Percentiles rank a stretch among this genome's conserved stretches.
Evolutionary conservation across 2,113 vertebrate species (phyloP).

Genomic region (Scomber colias): DNA sequence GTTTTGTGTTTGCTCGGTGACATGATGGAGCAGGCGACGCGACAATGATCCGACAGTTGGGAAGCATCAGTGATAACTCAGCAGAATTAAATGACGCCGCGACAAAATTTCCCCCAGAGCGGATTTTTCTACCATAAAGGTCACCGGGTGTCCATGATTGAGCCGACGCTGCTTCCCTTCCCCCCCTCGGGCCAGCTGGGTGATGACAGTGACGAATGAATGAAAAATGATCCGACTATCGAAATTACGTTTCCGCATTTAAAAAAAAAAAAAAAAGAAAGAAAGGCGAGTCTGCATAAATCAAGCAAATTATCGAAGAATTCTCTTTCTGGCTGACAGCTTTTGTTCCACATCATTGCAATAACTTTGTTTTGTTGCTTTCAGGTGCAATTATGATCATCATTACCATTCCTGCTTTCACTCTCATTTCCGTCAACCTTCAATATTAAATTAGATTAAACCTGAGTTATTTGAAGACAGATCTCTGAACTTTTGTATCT

Average conservation of each 20-base stretch:
- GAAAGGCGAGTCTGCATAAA: conserved; percentile 5
- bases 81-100: conserved; percentile 23
- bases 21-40: not conserved
- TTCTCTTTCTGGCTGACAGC: conserved; percentile 6
- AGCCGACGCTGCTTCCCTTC: not conserved
- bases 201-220: conserved; percentile 33
- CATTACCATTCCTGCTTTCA: conserved; percentile 10
- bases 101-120: not conserved
- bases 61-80: not conserved
- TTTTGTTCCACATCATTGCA: not conserved
- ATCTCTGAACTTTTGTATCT: not conserved
- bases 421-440: conserved; percentile 18
- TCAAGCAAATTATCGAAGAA: conserved; percentile 1
- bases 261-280: too few relatives aligned
- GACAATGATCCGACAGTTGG: not conserved
- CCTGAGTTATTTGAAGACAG: conserved; percentile 26
- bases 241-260: not conserved
- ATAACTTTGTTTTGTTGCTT: conserved; percentile 21
- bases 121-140: conserved; percentile 30
- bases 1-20: not conserved
- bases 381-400: conserved; percentile 29
- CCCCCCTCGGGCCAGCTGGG: conserved; percentile 12
- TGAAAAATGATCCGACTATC: conserved; percentile 39
- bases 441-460: not conserved
- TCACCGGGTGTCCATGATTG: conserved; percentile 36